Conservation (phyloP, 1,140 invertebrate genomes). For the Cydia amplana region DNA sequence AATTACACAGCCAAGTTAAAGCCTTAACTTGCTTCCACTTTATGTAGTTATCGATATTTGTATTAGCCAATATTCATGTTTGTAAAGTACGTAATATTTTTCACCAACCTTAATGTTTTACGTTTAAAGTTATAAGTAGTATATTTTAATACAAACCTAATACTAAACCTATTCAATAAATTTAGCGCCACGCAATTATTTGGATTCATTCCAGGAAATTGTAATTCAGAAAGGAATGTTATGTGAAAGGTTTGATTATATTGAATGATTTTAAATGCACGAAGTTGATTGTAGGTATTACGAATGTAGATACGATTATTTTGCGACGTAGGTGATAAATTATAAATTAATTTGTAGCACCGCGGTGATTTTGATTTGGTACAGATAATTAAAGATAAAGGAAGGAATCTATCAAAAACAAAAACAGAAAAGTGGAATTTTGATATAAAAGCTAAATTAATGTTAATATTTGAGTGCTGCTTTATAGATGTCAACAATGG, state of each 20-base stretch:
- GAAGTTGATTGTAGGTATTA: not conserved
- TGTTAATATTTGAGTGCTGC: not conserved
- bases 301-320: too few relatives aligned
- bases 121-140: too few relatives aligned
- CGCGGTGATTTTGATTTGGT: not conserved
- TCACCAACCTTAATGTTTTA: not conserved
- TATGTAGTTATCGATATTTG: not conserved
- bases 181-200: not conserved
- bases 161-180: not conserved
- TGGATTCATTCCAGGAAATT: not conserved
- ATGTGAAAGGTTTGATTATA: too few relatives aligned
- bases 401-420: not conserved
- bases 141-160: too few relatives aligned
- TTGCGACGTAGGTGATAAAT: too few relatives aligned
- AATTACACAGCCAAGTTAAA: not conserved
- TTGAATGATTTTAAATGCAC: too few relatives aligned
- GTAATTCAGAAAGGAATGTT: not conserved
- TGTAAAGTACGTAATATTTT: not conserved
- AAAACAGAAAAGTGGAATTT: not conserved
- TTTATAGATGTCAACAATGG: not conserved
- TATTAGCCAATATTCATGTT: slow-evolving; percentile 8
- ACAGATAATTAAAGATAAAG: not conserved
- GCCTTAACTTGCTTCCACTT: not conserved
- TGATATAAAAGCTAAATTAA: not conserved
- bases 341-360: not conserved